phyloP scores from a whole-genome alignment of 2,888 invertebrate species.

The Lymantria monacha region DNA sequence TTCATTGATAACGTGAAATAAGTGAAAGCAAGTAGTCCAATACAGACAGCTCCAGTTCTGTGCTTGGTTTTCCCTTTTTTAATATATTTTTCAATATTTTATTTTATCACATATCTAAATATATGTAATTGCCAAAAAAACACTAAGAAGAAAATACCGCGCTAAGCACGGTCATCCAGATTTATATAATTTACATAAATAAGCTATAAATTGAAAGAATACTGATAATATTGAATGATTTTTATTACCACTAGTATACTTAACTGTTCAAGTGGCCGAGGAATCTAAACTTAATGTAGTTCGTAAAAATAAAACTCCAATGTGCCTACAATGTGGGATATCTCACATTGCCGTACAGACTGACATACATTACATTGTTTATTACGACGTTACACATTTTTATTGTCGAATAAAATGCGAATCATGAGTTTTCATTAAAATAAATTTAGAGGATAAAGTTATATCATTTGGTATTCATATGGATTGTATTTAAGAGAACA shows the following conservation, averaged over 20 bases:
- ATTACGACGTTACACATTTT: constrained; percentile 15
- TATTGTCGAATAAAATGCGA: constrained; percentile 5
- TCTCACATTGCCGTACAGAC: constrained; percentile 12
- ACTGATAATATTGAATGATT: constrained; percentile 6
- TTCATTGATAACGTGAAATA: too few relatives aligned
- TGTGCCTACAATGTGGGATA: constrained; percentile 23
- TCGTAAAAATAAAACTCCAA: constrained; percentile 24
- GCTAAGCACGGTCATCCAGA: too few relatives aligned
- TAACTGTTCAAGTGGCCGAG: constrained; percentile 13
- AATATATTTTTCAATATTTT: too few relatives aligned
- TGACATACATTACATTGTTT: constrained; percentile 19
- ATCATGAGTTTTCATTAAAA: constrained; percentile 2
- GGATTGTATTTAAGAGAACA: too few relatives aligned
- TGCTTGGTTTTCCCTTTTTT: too few relatives aligned
- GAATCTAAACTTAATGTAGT: constrained; percentile 11
- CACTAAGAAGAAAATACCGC: too few relatives aligned
- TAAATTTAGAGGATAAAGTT: neutral
- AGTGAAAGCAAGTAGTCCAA: too few relatives aligned
- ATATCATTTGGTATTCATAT: neutral
- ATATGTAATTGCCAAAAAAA: too few relatives aligned
- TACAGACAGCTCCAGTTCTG: too few relatives aligned
- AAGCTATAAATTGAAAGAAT: too few relatives aligned
- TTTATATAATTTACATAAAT: too few relatives aligned
- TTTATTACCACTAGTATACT: neutral
- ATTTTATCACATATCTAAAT: too few relatives aligned